Evolutionary conservation across 2,888 invertebrate species (phyloP).

Genomic region (Acheta domesticus): DNA sequence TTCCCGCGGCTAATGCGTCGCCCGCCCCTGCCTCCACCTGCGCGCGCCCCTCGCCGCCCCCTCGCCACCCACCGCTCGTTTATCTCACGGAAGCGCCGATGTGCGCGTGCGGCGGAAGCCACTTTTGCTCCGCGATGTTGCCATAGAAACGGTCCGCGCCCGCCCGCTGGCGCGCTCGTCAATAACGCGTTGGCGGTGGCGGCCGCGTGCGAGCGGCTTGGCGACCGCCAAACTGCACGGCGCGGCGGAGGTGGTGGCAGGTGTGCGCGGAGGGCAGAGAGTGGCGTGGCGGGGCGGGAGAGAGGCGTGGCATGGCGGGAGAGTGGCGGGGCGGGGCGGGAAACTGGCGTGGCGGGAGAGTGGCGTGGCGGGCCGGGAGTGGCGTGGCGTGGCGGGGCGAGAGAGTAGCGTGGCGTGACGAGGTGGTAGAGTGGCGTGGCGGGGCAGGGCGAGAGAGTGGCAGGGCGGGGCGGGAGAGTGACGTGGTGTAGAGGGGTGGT

Average conservation of each 20-base stretch:
- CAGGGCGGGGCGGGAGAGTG: too few species aligned
- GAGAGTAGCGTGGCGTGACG: not conserved
- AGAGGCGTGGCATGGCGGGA: not conserved
- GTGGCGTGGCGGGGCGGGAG: not conserved
- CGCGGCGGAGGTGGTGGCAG: not conserved
- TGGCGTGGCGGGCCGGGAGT: too few species aligned
- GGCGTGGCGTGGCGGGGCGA: not conserved
- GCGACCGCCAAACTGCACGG: not conserved
- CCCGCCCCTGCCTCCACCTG: not conserved
- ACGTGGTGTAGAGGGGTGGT: too few species aligned
- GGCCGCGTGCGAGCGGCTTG: not conserved
- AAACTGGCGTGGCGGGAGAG: not conserved
- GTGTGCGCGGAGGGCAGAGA: not conserved
- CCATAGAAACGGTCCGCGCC: slow-evolving; percentile 5
- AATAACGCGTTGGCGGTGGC: not conserved
- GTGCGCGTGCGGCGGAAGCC: not conserved
- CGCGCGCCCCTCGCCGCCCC: not conserved
- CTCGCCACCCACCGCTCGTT: not conserved
- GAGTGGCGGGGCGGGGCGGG: not conserved
- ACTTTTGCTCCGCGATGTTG: slow-evolving; percentile 18
- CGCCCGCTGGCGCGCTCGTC: not conserved
- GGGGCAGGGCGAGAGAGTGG: too few species aligned
- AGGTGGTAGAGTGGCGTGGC: too few species aligned
- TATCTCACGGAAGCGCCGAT: not conserved
- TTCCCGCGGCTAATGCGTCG: too few species aligned